Evolutionary conservation across 2,113 vertebrate species (phyloP), one percentile per base, ranked within the genome.

Genomic region (Myotis yumanensis): DNA sequence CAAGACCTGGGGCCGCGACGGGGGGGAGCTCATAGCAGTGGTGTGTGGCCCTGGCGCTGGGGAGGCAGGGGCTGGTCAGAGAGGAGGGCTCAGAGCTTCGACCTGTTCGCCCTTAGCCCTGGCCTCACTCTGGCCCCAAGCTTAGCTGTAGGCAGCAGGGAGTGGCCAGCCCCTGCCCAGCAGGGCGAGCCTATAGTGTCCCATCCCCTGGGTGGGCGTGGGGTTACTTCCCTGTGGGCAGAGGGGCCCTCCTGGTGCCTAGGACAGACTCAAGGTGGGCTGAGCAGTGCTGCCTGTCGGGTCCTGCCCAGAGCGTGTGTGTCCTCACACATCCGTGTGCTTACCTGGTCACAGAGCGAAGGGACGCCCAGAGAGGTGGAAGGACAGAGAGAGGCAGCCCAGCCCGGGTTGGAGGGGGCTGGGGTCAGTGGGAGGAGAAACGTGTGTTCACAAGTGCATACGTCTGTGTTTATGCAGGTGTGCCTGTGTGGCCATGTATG

Each of bases 401-500:
- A 32, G 28, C 57, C 54, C 2, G 10, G 28, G 28, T 22, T 32
- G 28, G 11, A 11, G 7, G 25, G 37, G 54, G 18, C 43, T 73
- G 23, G 75, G 52, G 25, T 16, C 22, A 23, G 71, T 2, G 11
- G 4, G 15, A n/a, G 64, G 43, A 40, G 73, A 48, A 5, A 4
- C 1, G 0, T 69, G 32, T 77, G n/a, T 68, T 77, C 37, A 22
- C 8, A 5, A 46, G 35, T 48, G 28, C 28, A 5, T 18, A 25
- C 14, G 14, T 9, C 5, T 35, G 52, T 7, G 3, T 37, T 25
- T 86, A 30, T 81, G 12, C 37, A 32, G 11, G 15, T 62, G 16
- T 88, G 59, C 25, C 6, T 35, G 0, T 48, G 40, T 51, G 18
- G 28, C 15, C 11, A 59, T 59, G 2, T 23, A 0, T 43, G 3